A percentile compares a stretch with the other conserved stretches of the same genome.
These are phyloP conservation scores for Wasmannia auropunctata DNA, from an alignment of 1,140 invertebrate genomes.

Conservation along the genomic window DNA sequence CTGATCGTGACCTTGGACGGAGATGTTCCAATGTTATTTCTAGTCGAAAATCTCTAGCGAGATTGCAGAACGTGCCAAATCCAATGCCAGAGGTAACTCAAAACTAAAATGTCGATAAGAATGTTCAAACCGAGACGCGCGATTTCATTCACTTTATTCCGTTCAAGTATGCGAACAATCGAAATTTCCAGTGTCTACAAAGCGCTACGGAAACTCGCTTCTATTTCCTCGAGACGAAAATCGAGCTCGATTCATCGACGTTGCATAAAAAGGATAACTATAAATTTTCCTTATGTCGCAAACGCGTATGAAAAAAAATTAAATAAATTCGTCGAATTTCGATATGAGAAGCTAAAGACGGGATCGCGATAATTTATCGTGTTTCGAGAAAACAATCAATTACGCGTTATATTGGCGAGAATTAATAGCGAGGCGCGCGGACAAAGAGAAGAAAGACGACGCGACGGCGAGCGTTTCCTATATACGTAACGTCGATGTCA, in stretches of 20 bases:
- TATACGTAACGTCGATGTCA: constrained; percentile 74
- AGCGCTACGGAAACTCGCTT: neutral
- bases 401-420: constrained; percentile 25
- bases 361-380: neutral
- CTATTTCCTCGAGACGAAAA: neutral
- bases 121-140: neutral
- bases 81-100: neutral
- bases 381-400: constrained; percentile 45
- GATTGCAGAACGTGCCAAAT: constrained; percentile 12
- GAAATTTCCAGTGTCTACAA: neutral
- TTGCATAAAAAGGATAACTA: neutral
- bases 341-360: neutral
- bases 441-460: constrained; percentile 69
- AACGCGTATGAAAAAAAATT: neutral
- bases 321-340: neutral
- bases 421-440: constrained; percentile 67
- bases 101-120: constrained; percentile 6
- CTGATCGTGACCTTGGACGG: neutral
- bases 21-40: constrained; percentile 2
- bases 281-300: neutral
- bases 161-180: neutral
- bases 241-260: neutral
- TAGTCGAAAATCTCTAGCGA: constrained; percentile 10
- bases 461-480: constrained; percentile 70
- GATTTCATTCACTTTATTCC: neutral